These are phyloP conservation scores for Neopelma chrysocephalum DNA, from an alignment of 2,797 vertebrate species.

Conservation along the genomic window DNA sequence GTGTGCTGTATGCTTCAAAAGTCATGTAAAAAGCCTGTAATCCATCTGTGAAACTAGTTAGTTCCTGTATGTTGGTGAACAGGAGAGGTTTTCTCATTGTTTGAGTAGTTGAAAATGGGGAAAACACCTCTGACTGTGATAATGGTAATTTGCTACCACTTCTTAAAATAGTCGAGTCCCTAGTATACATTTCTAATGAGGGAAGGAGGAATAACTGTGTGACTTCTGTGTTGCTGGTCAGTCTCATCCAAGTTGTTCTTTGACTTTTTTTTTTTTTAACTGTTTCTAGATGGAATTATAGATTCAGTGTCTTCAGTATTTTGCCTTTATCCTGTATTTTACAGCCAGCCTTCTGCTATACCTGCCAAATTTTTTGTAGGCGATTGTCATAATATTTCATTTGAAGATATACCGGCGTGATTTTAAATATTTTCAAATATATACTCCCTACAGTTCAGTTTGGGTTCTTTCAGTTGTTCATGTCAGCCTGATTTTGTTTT, in stretches of 20 bases:
- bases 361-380: background rate
- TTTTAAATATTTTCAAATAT: background rate
- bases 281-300: background rate
- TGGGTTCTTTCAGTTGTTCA: background rate
- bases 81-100: background rate
- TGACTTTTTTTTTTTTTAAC: too few species aligned
- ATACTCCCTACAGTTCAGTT: background rate
- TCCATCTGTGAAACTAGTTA: background rate
- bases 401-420: fast-evolving
- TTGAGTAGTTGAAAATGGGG: background rate
- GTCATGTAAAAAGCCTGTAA: background rate
- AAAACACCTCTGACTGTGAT: background rate
- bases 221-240: background rate
- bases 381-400: background rate
- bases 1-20: background rate
- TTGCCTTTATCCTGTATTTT: background rate
- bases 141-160: background rate
- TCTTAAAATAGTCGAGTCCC: background rate
- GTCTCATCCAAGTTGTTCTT: background rate
- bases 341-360: background rate
- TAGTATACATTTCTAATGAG: background rate
- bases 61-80: background rate
- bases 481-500: background rate
- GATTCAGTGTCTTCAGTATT: background rate
- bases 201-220: background rate